Evolutionary conservation across 1,140 invertebrate genomes (phyloP), one percentile per base, ranked within the genome.

Genomic region (Alviniconcha marisindica): DNA sequence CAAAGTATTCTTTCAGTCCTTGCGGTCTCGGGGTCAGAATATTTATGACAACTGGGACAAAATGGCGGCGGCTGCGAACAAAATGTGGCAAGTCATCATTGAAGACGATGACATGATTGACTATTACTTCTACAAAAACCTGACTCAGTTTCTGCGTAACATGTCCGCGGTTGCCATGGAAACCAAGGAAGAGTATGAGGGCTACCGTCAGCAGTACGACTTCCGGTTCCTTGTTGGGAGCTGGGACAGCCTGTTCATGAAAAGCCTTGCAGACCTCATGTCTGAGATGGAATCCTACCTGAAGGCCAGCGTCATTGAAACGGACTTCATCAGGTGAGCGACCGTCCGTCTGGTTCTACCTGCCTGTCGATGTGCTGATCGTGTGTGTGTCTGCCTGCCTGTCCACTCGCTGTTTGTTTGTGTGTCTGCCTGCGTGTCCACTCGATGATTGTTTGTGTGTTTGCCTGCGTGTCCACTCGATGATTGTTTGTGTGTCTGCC

Each of bases 41-140:
- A 63, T 91, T 38, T 88, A 83, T 71, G 90, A 90, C 63, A 82
- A 81, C 33, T 90, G 88, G 89, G 84, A 73, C 21, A 36, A 76
- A 10, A 51, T 91, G 1, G 60, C 69, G 0, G n/a, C 44, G 0
- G 56, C 69, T 5, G 85, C 77, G 7, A 73, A 40, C 4, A 48
- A 69, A 31, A 89, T 91, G 33, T 91, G 90, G 90, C 38, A 79
- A 21, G 48, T 48, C 0, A 83, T 89, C 15, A 33, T 90, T 4
- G 71, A 87, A 7, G 89, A 91, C 71, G 82, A 85, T 21, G 86
- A 90, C 51, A 84, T 87, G 82, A 24, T 82, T 2, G 85, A 88
- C 5, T 91, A 91, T 81, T 91, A 90, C 79, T 31, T 81, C 1
- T 89, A 82, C 66, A 85, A 76, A 76, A 86, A 89, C 51, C 81